Percentiles rank a stretch among this genome's conserved stretches.
Evolutionary conservation across 2,113 vertebrate genomes (phyloP).

Genomic region (Canis aureus): DNA sequence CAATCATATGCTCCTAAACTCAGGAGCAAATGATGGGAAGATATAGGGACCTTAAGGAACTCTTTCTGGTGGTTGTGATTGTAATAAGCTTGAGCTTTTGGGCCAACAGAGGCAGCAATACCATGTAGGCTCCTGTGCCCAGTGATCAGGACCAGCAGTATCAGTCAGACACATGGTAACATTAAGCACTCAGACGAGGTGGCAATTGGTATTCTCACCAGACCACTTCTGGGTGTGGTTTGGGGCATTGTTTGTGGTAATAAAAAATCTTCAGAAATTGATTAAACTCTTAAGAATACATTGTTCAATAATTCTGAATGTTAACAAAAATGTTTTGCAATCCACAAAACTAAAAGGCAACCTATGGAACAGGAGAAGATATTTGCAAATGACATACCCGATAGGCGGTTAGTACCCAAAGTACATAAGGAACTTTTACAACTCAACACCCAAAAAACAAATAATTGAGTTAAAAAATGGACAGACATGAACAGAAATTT

Average conservation of each 20-base stretch:
- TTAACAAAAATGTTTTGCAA: neutral
- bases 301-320: neutral
- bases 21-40: neutral
- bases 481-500: neutral
- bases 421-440: neutral
- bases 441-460: neutral
- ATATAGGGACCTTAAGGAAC: neutral
- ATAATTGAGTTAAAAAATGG: neutral
- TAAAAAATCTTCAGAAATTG: constrained; percentile 33
- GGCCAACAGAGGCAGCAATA: neutral
- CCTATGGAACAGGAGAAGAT: neutral
- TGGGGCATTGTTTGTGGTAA: constrained; percentile 31
- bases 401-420: neutral
- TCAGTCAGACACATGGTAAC: constrained; percentile 18
- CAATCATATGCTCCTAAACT: neutral
- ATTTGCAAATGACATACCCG: neutral
- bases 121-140: neutral
- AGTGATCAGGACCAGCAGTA: neutral
- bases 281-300: neutral
- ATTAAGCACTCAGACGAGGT: constrained; percentile 36
- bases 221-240: constrained; percentile 23
- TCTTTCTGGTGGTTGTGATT: neutral
- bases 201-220: constrained; percentile 27
- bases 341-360: neutral
- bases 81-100: neutral